Percentiles rank a stretch among this genome's conserved stretches.
phyloP scores from a whole-genome alignment of 1,140 invertebrate genomes.

The Xylocopa sonorina region DNA sequence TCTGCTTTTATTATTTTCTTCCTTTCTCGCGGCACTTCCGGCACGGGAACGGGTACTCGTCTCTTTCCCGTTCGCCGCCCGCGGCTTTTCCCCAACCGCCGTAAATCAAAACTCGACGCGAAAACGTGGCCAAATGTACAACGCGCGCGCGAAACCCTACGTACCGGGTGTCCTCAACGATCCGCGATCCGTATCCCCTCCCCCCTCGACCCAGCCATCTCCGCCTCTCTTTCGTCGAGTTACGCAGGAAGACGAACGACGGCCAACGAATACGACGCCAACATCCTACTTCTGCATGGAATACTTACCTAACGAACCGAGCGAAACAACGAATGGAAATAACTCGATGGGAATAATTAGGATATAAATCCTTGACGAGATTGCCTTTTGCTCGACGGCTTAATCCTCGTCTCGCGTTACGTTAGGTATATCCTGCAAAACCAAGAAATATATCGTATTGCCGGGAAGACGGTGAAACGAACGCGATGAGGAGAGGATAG shows the following conservation, averaged over 20 bases:
- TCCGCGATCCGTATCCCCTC: background rate
- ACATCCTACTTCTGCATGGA: background rate
- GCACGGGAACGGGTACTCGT: conserved; percentile 19
- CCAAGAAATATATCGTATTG: background rate
- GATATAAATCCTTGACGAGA: background rate
- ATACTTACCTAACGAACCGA: background rate
- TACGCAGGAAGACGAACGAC: background rate
- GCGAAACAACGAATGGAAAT: too few relatives aligned
- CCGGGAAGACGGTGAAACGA: background rate
- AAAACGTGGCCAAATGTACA: conserved; percentile 72
- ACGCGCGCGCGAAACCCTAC: conserved; percentile 57
- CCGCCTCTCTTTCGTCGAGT: too few relatives aligned
- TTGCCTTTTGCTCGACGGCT: background rate
- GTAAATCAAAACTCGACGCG: conserved; percentile 72
- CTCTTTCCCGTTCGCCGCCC: conserved; percentile 28
- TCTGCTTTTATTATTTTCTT: conserved; percentile 56
- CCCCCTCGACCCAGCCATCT: too few relatives aligned
- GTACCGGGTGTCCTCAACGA: conserved; percentile 75
- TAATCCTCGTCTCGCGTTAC: too few relatives aligned
- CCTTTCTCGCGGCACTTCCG: conserved; percentile 59
- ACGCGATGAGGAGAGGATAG: too few relatives aligned
- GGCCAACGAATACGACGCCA: background rate
- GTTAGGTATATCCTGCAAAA: background rate
- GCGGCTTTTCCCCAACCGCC: conserved; percentile 52
- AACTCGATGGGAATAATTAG: too few relatives aligned